phyloP scores from a whole-genome alignment of 2,888 invertebrate species.

The Catocala fraxini region DNA sequence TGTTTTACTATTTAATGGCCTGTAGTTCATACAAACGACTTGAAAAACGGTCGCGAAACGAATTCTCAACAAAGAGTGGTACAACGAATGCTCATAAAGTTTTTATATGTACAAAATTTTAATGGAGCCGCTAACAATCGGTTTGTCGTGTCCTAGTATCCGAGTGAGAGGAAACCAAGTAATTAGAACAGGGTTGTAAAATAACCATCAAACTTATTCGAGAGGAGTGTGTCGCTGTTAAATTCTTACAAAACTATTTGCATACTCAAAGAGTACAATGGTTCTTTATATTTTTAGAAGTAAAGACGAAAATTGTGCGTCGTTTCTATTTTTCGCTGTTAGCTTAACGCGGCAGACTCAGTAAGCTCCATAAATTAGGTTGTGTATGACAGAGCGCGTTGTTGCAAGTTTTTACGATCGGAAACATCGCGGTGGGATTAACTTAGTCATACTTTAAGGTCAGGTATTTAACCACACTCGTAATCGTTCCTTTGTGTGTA shows the following conservation, averaged over 20 bases:
- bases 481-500: constrained; percentile 28
- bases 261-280: constrained; percentile 9
- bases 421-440: constrained; percentile 70
- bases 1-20: constrained; percentile 25
- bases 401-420: constrained; percentile 78
- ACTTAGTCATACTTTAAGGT: constrained; percentile 57
- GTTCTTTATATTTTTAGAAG: constrained; percentile 18
- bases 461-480: constrained; percentile 46
- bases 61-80: constrained; percentile 77
- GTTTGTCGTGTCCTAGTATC: constrained; percentile 73
- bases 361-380: constrained; percentile 79
- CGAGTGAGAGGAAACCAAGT: constrained; percentile 77
- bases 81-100: constrained; percentile 71
- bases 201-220: constrained; percentile 83
- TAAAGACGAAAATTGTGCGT: constrained; percentile 49
- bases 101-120: constrained; percentile 71
- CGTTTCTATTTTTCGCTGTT: constrained; percentile 21
- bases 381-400: constrained; percentile 81
- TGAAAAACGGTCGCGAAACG: constrained; percentile 59
- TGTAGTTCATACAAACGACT: constrained; percentile 45
- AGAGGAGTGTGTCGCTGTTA: constrained; percentile 74
- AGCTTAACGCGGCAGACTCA: constrained; percentile 55
- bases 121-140: constrained; percentile 74
- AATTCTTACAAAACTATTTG: constrained; percentile 50
- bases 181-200: constrained; percentile 84